These are phyloP conservation scores for Drosophila pandora DNA, from an alignment of 1,140 invertebrate species.

Conservation along the genomic window DNA sequence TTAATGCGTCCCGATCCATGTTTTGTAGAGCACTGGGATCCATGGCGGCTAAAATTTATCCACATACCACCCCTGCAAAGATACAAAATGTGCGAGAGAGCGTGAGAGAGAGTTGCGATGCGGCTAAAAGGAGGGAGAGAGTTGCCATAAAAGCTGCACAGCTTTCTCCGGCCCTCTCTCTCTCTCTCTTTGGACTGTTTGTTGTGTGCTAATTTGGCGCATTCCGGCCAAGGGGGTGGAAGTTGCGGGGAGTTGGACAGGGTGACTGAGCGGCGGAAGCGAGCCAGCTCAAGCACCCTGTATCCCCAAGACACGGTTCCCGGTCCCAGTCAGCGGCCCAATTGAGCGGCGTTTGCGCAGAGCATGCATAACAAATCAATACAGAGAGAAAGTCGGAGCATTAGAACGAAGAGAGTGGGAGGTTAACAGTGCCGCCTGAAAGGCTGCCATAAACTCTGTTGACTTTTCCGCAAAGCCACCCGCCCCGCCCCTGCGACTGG, in stretches of 20 bases:
- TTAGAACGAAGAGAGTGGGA: not conserved
- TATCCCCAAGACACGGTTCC: slow-evolving; percentile 37
- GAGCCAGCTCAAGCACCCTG: slow-evolving; percentile 39
- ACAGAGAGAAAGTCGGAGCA: slow-evolving; percentile 19
- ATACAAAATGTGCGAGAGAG: slow-evolving; percentile 40
- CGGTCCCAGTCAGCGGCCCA: slow-evolving; percentile 34
- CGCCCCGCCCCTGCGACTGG: not conserved
- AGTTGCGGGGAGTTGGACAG: not conserved
- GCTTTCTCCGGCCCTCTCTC: not conserved
- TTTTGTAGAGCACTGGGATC: slow-evolving; percentile 95
- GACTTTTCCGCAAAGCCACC: slow-evolving; percentile 9
- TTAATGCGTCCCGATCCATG: slow-evolving; percentile 98
- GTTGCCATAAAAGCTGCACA: slow-evolving; percentile 58
- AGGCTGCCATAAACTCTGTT: slow-evolving; percentile 61
- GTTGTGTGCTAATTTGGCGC: slow-evolving; percentile 38
- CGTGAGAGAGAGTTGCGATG: slow-evolving; percentile 23
- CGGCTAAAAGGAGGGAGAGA: not conserved
- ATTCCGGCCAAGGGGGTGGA: slow-evolving; percentile 17
- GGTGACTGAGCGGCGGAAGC: too few species aligned
- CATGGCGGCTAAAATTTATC: slow-evolving; percentile 87
- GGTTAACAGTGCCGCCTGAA: slow-evolving; percentile 64
- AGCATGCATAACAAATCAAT: slow-evolving; percentile 67
- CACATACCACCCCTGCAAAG: slow-evolving; percentile 84
- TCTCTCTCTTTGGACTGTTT: not conserved
- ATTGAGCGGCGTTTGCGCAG: slow-evolving; percentile 51